phyloP scores from a whole-genome alignment of 2,888 invertebrate species.

The Pharmacophagus antenor region DNA sequence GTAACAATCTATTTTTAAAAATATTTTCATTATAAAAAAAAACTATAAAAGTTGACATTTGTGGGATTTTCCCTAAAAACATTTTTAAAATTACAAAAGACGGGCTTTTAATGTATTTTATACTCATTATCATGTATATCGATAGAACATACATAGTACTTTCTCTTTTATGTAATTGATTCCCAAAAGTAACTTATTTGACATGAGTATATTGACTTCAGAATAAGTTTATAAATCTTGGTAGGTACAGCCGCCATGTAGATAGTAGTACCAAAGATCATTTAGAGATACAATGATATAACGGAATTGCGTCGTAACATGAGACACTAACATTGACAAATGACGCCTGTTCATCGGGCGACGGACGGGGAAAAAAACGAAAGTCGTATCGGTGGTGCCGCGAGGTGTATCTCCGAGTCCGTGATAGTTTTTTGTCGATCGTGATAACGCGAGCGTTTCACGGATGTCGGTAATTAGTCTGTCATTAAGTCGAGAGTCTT shows the following conservation, averaged over 20 bases:
- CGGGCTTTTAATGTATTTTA: no score
- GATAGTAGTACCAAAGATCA: slow-evolving; percentile 17
- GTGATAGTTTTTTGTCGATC: slow-evolving; percentile 34
- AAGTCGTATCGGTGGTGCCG: slow-evolving; percentile 33
- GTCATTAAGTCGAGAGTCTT: slow-evolving; percentile 47
- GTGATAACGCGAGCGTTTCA: slow-evolving; percentile 36
- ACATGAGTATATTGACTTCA: slow-evolving; percentile 2
- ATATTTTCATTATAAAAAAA: no score
- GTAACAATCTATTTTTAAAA: no score
- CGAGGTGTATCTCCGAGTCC: slow-evolving; percentile 26
- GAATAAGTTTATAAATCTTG: slow-evolving; percentile 6
- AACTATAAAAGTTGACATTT: no score
- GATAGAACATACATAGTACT: not conserved
- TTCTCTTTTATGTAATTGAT: not conserved
- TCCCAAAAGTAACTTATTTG: not conserved
- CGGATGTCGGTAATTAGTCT: slow-evolving; percentile 54
- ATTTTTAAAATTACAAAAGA: no score
- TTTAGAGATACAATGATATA: slow-evolving; percentile 24
- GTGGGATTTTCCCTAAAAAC: no score
- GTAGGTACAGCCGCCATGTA: slow-evolving; percentile 9
- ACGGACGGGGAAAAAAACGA: slow-evolving; percentile 27
- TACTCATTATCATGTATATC: not conserved
- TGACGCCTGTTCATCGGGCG: slow-evolving; percentile 17
- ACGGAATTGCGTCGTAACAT: slow-evolving; percentile 7
- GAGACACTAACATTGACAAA: slow-evolving; percentile 30